Percentiles rank a stretch among this genome's conserved stretches.
Evolutionary conservation across 1,140 invertebrate species (phyloP).

Genomic region (Ptiloglossa arizonensis): DNA sequence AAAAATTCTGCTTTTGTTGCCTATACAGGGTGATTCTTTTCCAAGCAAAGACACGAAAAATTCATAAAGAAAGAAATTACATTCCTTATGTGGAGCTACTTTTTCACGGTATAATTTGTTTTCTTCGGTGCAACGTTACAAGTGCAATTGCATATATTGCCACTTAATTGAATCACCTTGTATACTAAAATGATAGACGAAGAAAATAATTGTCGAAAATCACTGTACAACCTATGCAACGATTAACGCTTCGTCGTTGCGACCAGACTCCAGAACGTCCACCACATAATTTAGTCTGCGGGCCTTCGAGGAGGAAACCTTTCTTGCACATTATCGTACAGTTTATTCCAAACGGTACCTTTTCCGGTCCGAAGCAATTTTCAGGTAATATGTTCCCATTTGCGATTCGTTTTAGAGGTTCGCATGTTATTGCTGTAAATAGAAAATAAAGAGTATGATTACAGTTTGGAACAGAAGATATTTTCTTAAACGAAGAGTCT

Average conservation of each 20-base stretch:
- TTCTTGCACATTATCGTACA: constrained; percentile 83
- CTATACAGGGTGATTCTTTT: no score
- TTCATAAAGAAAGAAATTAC: no score
- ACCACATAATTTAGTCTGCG: constrained; percentile 77
- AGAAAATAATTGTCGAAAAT: background rate
- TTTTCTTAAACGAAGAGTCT: no score
- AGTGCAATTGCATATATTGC: no score
- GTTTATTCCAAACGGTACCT: constrained; percentile 81
- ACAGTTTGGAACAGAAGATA: no score
- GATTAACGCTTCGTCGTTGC: constrained; percentile 75
- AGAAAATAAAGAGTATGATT: background rate
- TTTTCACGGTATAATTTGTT: no score
- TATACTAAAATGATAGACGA: no score
- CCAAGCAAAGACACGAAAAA: no score
- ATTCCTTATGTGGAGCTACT: no score
- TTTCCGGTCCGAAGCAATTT: constrained; percentile 80
- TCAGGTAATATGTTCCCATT: constrained; percentile 81
- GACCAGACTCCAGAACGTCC: constrained; percentile 81
- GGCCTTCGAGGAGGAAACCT: constrained; percentile 83
- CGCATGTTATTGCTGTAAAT: constrained; percentile 83
- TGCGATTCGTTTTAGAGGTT: constrained; percentile 79
- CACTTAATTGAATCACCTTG: no score
- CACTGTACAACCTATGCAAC: constrained; percentile 79
- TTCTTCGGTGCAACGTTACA: no score
- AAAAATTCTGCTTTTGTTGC: no score